phyloP scores from a whole-genome alignment of 2,888 invertebrate genomes.

The Monochamus alternatus region DNA sequence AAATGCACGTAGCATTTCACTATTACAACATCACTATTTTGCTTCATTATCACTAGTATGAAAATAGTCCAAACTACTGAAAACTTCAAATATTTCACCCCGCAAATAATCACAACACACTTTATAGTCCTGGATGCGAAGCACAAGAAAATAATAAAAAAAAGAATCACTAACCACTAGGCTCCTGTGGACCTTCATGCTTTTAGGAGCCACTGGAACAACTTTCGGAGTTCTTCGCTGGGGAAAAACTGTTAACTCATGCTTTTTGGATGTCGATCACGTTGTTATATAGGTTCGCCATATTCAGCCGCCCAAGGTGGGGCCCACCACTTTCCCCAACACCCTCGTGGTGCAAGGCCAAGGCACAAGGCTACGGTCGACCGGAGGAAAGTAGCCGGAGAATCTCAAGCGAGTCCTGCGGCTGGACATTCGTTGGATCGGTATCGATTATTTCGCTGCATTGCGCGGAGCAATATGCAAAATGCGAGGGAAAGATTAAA shows the following conservation, averaged over 20 bases:
- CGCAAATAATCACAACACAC: background rate
- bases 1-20: too few species aligned
- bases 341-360: slow-evolving; percentile 54
- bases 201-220: slow-evolving; percentile 61
- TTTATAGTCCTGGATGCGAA: background rate
- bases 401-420: slow-evolving; percentile 3
- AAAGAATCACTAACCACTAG: slow-evolving; percentile 74
- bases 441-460: background rate
- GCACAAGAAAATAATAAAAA: slow-evolving; percentile 39
- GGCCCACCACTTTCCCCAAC: slow-evolving; percentile 51
- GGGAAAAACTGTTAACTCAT: slow-evolving; percentile 65
- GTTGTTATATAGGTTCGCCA: slow-evolving; percentile 65
- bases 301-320: slow-evolving; percentile 40
- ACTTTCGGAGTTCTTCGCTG: slow-evolving; percentile 60
- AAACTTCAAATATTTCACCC: background rate
- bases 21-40: too few species aligned
- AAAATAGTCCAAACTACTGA: background rate
- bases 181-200: slow-evolving; percentile 77
- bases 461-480: background rate
- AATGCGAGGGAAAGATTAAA: background rate
- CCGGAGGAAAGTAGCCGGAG: slow-evolving; percentile 23
- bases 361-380: slow-evolving; percentile 57
- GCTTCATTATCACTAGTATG: background rate
- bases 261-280: slow-evolving; percentile 50
- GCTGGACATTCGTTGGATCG: background rate